A percentile compares a stretch with the other conserved stretches of the same genome.
Evolutionary conservation across 1,140 invertebrate species (phyloP).

Genomic region (Lamellibrachia luymesi): DNA sequence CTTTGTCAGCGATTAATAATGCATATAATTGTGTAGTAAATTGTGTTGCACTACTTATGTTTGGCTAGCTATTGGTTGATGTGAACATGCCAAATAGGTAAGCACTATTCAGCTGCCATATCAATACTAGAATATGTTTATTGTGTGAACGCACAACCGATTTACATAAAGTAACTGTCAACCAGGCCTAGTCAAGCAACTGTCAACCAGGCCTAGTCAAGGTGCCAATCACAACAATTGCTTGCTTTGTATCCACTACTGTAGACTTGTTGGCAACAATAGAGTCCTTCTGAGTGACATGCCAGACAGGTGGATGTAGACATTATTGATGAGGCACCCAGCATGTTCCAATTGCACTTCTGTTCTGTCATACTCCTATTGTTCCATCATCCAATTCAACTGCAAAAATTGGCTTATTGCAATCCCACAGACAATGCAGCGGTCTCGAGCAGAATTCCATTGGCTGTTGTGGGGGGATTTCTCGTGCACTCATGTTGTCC

Average conservation of each 20-base stretch:
- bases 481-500: not conserved
- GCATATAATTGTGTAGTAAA: constrained; percentile 5
- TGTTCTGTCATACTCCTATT: not conserved
- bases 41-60: not conserved
- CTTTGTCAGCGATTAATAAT: not conserved
- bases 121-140: not conserved
- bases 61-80: not conserved
- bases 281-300: not conserved
- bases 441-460: not conserved
- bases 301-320: not conserved
- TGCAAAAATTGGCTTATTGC: not conserved
- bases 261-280: not conserved
- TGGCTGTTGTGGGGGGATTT: not conserved
- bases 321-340: not conserved
- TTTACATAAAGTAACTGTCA: not conserved
- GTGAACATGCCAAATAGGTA: not conserved
- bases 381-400: not conserved
- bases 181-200: not conserved
- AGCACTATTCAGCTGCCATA: not conserved
- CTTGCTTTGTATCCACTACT: not conserved
- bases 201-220: not conserved
- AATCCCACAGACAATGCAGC: not conserved
- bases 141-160: not conserved
- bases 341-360: not conserved
- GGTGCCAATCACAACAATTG: not conserved